A percentile compares a stretch with the other conserved stretches of the same genome.
Evolutionary conservation across 2,113 vertebrate species (phyloP).

Genomic region (Glaucomys volans): DNA sequence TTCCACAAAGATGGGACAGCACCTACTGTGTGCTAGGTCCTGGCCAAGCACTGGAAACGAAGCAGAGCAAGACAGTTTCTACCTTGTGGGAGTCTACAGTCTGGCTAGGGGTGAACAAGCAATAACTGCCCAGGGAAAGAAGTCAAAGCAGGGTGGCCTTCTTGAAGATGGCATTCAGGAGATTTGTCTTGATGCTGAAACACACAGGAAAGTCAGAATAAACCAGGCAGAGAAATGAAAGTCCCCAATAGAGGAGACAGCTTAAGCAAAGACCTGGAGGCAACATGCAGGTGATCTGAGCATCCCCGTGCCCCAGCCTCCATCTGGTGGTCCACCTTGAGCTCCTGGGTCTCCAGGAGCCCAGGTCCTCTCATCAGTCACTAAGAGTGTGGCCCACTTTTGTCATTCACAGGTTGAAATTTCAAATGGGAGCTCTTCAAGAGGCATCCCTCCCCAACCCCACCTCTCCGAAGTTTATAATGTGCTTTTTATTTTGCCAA

Average conservation of each 20-base stretch:
- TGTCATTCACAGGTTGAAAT: not conserved
- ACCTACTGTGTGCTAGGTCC: not conserved
- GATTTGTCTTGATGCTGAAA: not conserved
- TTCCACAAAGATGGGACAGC: not conserved
- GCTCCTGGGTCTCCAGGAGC: not conserved
- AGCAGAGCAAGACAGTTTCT: not conserved
- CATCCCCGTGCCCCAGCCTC: not conserved
- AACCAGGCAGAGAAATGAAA: not conserved
- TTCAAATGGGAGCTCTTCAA: not conserved
- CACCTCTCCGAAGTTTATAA: not conserved
- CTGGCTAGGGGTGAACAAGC: not conserved
- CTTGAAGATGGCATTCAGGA: not conserved
- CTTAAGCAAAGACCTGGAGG: not conserved
- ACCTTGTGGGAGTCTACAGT: not conserved
- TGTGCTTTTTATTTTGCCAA: conserved; percentile 1
- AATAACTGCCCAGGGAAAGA: not conserved
- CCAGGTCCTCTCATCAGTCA: not conserved
- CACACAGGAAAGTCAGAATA: not conserved
- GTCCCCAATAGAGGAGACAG: not conserved
- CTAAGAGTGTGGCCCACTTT: not conserved
- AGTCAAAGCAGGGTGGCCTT: no score
- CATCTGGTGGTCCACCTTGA: not conserved
- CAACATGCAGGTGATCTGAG: not conserved
- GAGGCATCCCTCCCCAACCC: no score
- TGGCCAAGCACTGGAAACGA: not conserved